Evolutionary conservation across 2,888 invertebrate genomes (phyloP), one percentile per base, ranked within the genome.

Genomic region (Glaucopsyche alexis): DNA sequence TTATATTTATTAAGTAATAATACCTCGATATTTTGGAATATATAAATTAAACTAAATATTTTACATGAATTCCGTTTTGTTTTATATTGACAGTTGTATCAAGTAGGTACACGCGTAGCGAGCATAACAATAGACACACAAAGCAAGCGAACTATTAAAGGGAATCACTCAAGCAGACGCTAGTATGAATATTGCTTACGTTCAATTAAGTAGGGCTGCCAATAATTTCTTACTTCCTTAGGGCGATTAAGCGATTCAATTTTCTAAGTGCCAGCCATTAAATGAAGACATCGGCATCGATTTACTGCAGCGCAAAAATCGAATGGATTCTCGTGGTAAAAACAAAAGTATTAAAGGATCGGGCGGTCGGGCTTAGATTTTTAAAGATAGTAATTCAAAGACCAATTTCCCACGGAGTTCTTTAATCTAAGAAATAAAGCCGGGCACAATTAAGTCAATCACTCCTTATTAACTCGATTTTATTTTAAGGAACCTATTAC

Each of bases 401-500:
- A 16, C 74, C 19, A 49, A 55, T 69, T 65, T 73, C 60, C 70
- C 72, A 72, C 55, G 72, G 19, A 70, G 75, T 72, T 75, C 72
- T 74, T 74, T 74, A 74, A 75, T 76, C 74, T 75, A 55, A 67
- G 40, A 82, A 83, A 84, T 85, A 84, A 87, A 84, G 81, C 80
- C 84, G 82, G 83, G 81, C 82, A 84, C 84, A 89, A 88, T 90
- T 86, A 88, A 89, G 88, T 89, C 86, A 89, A 90, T 89, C 89
- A 89, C 84, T 86, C 82, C 83, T 89, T 84, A 85, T 88, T 89
- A 89, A 90, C 87, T 89, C 84, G 85, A 90, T 90, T 89, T 89
- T 85, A 86, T 85, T 89, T 87, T 85, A 87, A 87, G 86, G 88
- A 87, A 89, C 87, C 89, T 87, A 89, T 90, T 89, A 88, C 85